Evolutionary conservation across 2,888 invertebrate genomes (phyloP), one percentile per base, ranked within the genome.

Genomic region (Neoascia interrupta): DNA sequence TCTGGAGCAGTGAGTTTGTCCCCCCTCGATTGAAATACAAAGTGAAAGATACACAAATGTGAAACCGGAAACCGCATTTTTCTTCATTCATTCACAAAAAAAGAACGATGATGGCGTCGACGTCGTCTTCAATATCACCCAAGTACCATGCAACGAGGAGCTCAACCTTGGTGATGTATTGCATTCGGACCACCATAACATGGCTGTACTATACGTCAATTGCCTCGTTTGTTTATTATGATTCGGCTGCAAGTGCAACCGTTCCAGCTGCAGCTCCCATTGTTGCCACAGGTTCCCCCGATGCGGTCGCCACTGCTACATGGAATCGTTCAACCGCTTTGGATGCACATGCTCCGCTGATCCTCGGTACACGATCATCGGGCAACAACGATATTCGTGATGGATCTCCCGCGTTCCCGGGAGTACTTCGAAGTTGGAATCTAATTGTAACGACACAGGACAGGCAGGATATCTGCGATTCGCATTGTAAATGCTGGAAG

Each of bases 31-130:
- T 63, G 37, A 75, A 63, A 51, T 51, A 41, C 45, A 74, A 53
- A 66, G 74, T 74, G 66, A 68, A 70, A 63, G 43, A 63, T 63
- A 75, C 70, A 75, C 70, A 64, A 70, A 75, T 75, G 70, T 75
- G 63, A 75, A 75, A 75, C 75, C 75, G 75, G 75, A 75, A 75
- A 75, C 63, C 63, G 54, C 43, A 56, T 37, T 47, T 34, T 23
- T 39, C 5, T 58, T 23, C 43, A 43, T 37, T 16, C 16, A 23
- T 41, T 51, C 26, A 54, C 51, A 26, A 26, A 26, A 26, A 26
- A 1, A 26, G 5, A 26, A 26, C 26, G 21, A 63, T 39, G 39
- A 75, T 75, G 75, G 63, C 75, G 63, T 75, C 64, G 54, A 41
- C 69, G 21, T 68, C 60, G 34, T 73, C 64, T 41, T 58, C 58